Evolutionary conservation across 1,140 invertebrate species (phyloP), one percentile per base, ranked within the genome.

Genomic region (Triops longicaudatus): DNA sequence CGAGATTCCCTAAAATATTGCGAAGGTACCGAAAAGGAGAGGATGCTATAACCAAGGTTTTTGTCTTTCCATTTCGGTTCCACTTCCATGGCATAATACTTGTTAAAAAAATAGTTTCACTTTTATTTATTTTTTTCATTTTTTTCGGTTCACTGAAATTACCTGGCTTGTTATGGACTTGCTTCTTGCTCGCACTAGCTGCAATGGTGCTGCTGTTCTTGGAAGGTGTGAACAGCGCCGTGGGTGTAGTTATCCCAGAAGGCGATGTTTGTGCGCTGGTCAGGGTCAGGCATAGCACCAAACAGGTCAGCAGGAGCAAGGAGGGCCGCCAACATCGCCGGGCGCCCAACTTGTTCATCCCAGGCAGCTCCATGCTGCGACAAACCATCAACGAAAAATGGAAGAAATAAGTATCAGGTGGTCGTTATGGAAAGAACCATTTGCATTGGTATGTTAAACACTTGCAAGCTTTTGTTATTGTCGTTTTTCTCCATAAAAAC

Each of bases 101-200:
- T 44, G 17, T 63, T 63, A 14, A 6, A 6, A 1, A 63, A 37
- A 7, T 22, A 17, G 10, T 63, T 63, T 63, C n/a, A 63, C 14
- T 63, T 63, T n/a, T 63, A 1, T n/a, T 1, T 63, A 63, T 63
- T 12, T 12, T 63, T 63, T n/a, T 22, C 17, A 22, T 63, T 10
- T 7, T 37, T 37, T 37, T 37, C 7, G 31, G 31, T n/a, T n/a
- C n/a, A 37, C 2, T 2, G 31, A 37, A 7, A 7, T 63, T 63
- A 63, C 50, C 50, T 63, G 50, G 50, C 50, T 63, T 63, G 50
- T 63, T 63, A 63, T 63, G 50, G 50, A 63, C 50, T 63, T 63
- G 50, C 22, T 63, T 63, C 50, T 63, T 63, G 50, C 50, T 22
- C 6, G 22, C 50, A 17, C 50, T 63, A 7, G 17, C 50, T 22